phyloP scores from a whole-genome alignment of 2,888 invertebrate species.

The Julus scanicus region DNA sequence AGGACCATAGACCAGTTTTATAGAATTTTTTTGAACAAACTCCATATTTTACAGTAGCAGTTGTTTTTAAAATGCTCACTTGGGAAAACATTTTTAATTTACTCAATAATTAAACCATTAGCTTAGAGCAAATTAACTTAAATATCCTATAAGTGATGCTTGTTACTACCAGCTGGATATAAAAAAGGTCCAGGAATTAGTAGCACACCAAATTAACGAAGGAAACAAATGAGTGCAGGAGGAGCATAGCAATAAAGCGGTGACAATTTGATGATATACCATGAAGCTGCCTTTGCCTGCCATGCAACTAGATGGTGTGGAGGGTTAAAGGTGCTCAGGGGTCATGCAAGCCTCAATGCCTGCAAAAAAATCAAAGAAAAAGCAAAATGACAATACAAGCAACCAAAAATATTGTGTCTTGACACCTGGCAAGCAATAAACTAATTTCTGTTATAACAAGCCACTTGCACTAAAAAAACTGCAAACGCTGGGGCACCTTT shows the following conservation, averaged over 20 bases:
- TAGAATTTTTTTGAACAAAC: not conserved
- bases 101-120: not conserved
- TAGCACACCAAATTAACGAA: not conserved
- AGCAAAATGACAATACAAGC: not conserved
- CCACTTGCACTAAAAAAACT: too few species aligned
- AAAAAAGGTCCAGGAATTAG: not conserved
- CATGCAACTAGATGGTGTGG: not conserved
- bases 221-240: not conserved
- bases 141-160: too few species aligned
- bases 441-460: too few species aligned
- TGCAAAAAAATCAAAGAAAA: not conserved
- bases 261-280: constrained; percentile 15
- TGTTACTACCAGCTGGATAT: not conserved
- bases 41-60: not conserved
- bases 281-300: not conserved
- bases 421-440: not conserved
- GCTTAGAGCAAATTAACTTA: too few species aligned
- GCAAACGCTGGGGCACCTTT: too few species aligned
- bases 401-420: not conserved
- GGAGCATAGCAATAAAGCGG: not conserved
- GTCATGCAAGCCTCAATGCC: not conserved
- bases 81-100: not conserved
- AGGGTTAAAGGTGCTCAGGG: not conserved
- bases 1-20: too few species aligned
- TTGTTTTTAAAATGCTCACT: not conserved